Percentiles rank a stretch among this genome's conserved stretches.
These are phyloP conservation scores for Sinelater perroti DNA, from an alignment of 2,888 invertebrate genomes.

Conservation along the genomic window DNA sequence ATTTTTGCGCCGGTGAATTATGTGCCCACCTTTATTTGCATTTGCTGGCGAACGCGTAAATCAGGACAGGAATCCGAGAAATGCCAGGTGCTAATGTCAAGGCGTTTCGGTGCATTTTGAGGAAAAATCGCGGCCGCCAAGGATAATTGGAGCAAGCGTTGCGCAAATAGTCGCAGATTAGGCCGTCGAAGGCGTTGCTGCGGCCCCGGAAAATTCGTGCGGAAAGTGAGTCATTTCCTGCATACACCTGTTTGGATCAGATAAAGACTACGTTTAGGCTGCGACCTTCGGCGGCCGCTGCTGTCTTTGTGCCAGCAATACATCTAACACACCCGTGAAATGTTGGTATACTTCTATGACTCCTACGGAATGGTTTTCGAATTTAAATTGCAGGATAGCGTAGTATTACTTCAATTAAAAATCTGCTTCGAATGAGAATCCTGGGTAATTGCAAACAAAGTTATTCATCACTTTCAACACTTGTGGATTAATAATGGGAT, in stretches of 20 bases:
- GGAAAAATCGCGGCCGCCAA: background rate
- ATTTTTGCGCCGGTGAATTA: constrained; percentile 14
- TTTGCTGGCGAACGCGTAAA: constrained; percentile 15
- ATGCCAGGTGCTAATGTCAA: constrained; percentile 18
- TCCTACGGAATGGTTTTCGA: too few relatives aligned
- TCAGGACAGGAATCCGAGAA: constrained; percentile 12
- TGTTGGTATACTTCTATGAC: too few relatives aligned
- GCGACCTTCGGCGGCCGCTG: constrained; percentile 6
- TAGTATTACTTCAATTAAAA: too few relatives aligned
- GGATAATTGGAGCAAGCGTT: background rate
- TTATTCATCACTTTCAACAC: too few relatives aligned
- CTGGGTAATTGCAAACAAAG: too few relatives aligned
- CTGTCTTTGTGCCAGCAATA: background rate
- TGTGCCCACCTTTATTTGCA: constrained; percentile 9
- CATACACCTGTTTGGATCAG: constrained; percentile 19
- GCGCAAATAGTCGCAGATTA: constrained; percentile 8
- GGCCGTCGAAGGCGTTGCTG: constrained; percentile 5
- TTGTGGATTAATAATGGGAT: too few relatives aligned
- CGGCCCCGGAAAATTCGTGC: constrained; percentile 1
- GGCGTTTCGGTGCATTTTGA: background rate
- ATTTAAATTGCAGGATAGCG: too few relatives aligned
- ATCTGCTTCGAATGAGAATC: too few relatives aligned
- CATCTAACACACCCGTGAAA: constrained; percentile 9
- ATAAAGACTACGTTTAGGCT: constrained; percentile 10
- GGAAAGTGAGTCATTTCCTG: constrained; percentile 16